phyloP scores from a whole-genome alignment of 2,888 invertebrate species.

The Acleris cristana region DNA sequence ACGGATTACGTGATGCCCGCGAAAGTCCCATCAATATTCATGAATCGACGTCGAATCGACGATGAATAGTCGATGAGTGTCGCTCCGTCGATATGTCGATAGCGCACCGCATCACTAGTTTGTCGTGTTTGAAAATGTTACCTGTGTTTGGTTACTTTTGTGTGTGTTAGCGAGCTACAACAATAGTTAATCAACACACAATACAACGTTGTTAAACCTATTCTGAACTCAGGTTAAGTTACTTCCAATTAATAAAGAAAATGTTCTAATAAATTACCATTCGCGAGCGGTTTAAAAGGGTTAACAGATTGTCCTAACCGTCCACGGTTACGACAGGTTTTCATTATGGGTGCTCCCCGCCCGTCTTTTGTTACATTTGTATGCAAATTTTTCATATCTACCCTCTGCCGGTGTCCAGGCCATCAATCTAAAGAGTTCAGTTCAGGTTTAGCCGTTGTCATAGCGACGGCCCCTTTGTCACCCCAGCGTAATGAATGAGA shows the following conservation, averaged over 20 bases:
- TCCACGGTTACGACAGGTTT: constrained; percentile 46
- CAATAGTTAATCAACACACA: neutral
- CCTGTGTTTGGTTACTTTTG: constrained; percentile 9
- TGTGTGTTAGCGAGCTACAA: neutral
- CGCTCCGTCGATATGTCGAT: constrained; percentile 43
- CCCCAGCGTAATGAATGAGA: constrained; percentile 36
- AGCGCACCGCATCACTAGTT: constrained; percentile 26
- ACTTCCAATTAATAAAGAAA: constrained; percentile 17
- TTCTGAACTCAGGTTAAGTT: neutral
- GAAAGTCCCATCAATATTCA: constrained; percentile 76
- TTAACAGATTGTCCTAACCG: constrained; percentile 35
- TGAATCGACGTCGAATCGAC: constrained; percentile 58
- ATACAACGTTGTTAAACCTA: neutral
- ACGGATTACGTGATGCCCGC: constrained; percentile 67
- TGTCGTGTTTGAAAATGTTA: constrained; percentile 22
- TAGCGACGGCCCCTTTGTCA: constrained; percentile 54
- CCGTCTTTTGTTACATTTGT: constrained; percentile 60
- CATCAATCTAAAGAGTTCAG: constrained; percentile 56
- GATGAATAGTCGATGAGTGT: constrained; percentile 71
- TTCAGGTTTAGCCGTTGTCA: constrained; percentile 59
- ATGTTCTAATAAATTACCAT: constrained; percentile 30
- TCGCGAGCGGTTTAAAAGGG: constrained; percentile 24
- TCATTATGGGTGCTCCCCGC: constrained; percentile 53
- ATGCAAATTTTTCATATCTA: constrained; percentile 72
- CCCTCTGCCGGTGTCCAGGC: constrained; percentile 42